A percentile compares a stretch with the other conserved stretches of the same genome.
Evolutionary conservation across 1,140 invertebrate genomes (phyloP).

Genomic region (Dendrolimus punctatus): DNA sequence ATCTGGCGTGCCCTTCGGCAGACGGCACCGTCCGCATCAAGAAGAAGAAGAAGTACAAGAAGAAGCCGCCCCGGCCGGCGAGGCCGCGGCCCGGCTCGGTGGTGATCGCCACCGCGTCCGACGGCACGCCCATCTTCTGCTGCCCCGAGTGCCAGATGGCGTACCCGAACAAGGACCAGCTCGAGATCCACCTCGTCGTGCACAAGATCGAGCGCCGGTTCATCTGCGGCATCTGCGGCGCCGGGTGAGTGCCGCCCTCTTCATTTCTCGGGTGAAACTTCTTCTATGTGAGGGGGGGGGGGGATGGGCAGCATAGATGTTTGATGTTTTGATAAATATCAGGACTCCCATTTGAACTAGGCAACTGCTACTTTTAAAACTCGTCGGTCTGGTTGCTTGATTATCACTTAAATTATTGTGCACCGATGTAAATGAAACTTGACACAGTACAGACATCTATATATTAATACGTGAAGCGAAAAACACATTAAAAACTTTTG

Average conservation of each 20-base stretch:
- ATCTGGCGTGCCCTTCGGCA: constrained; percentile 1
- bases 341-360: too few species aligned
- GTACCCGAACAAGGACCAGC: constrained; percentile 82
- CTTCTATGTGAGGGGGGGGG: too few species aligned
- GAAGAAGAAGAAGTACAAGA: constrained; percentile 86
- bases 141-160: constrained; percentile 87
- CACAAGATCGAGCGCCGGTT: constrained; percentile 84
- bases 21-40: constrained; percentile 63
- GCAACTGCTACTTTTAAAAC: too few species aligned
- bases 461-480: too few species aligned
- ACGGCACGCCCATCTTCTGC: constrained; percentile 82
- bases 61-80: constrained; percentile 82
- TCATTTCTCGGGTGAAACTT: too few species aligned
- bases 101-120: constrained; percentile 79
- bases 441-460: too few species aligned
- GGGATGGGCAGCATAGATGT: too few species aligned
- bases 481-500: too few species aligned
- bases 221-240: constrained; percentile 74
- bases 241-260: constrained; percentile 40
- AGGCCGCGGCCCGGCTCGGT: constrained; percentile 81
- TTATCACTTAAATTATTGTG: too few species aligned
- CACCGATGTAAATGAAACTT: too few species aligned
- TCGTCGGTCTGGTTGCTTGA: too few species aligned
- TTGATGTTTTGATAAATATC: too few species aligned
- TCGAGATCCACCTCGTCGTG: constrained; percentile 82